Conservation (phyloP, 2,113 vertebrate genomes). For the Ceuthmochares aereus region DNA sequence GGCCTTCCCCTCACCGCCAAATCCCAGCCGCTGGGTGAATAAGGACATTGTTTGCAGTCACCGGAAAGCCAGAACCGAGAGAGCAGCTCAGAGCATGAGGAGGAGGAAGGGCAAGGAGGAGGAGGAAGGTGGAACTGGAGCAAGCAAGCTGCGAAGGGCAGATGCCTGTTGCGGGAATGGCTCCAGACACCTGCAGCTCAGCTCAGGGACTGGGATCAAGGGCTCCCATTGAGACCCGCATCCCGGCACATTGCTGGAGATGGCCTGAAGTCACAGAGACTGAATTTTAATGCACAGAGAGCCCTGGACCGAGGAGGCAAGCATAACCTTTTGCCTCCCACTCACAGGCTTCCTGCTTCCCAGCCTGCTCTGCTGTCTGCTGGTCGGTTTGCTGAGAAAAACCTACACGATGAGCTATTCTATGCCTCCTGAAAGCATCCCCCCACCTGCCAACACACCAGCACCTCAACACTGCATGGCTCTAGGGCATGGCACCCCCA, state of each 20-base stretch:
- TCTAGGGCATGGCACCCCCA: neutral
- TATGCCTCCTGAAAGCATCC: neutral
- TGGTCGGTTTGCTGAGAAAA: slow-evolving; percentile 6
- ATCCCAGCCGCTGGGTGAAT: slow-evolving; percentile 28
- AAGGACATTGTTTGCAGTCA: slow-evolving; percentile 60
- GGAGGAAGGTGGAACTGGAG: slow-evolving; percentile 62
- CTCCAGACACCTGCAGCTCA: slow-evolving; percentile 70
- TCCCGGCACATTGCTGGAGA: slow-evolving; percentile 24
- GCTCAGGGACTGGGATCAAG: slow-evolving; percentile 1
- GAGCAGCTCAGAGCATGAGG: slow-evolving; percentile 11
- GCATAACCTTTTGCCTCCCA: neutral
- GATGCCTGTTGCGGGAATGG: slow-evolving; percentile 57
- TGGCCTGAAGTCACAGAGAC: neutral
- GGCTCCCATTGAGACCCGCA: slow-evolving; percentile 16
- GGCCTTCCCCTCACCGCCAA: slow-evolving; percentile 19
- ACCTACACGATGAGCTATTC: neutral
- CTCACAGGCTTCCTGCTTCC: neutral
- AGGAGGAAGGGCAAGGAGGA: slow-evolving; percentile 39
- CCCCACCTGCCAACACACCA: neutral
- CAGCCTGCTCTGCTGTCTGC: neutral
- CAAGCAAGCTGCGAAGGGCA: slow-evolving; percentile 34
- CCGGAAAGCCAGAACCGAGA: slow-evolving; percentile 62
- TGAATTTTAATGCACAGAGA: slow-evolving; percentile 46
- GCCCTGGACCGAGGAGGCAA: neutral
- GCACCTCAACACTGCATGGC: accelerated